Conservation (phyloP, 2,888 invertebrate genomes). For the Ophioninae sp. region DNA sequence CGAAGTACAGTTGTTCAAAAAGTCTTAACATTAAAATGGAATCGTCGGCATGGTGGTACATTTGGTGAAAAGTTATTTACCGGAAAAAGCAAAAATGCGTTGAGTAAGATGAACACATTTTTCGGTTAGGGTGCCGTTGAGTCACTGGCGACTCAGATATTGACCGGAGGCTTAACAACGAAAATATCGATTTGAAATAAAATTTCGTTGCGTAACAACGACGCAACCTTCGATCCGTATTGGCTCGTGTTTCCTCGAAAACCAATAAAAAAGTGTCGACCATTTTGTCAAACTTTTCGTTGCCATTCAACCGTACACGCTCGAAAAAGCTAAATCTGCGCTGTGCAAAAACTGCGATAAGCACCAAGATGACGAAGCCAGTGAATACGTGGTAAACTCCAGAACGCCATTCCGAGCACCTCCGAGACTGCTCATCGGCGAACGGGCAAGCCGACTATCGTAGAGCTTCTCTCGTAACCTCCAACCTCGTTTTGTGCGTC, state of each 20-base stretch:
- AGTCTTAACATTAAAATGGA: too few relatives aligned
- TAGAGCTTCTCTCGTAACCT: conserved; percentile 29
- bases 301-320: not conserved
- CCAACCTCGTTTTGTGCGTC: conserved; percentile 19
- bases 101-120: too few relatives aligned
- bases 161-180: too few relatives aligned
- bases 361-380: not conserved
- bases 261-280: not conserved
- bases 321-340: not conserved
- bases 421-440: conserved; percentile 18
- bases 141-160: too few relatives aligned
- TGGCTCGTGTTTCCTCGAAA: not conserved
- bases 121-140: too few relatives aligned
- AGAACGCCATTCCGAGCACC: not conserved
- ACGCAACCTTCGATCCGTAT: too few relatives aligned
- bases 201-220: too few relatives aligned
- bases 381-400: not conserved
- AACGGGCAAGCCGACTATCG: conserved; percentile 13
- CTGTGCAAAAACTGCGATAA: not conserved
- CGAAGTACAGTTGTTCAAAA: too few relatives aligned
- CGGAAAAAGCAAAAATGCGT: too few relatives aligned
- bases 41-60: too few relatives aligned
- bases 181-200: too few relatives aligned
- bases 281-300: not conserved
- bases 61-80: too few relatives aligned